phyloP scores from a whole-genome alignment of 30 jellyfish, hydroid and myxozoan species.

The Cassiopea andromeda region DNA sequence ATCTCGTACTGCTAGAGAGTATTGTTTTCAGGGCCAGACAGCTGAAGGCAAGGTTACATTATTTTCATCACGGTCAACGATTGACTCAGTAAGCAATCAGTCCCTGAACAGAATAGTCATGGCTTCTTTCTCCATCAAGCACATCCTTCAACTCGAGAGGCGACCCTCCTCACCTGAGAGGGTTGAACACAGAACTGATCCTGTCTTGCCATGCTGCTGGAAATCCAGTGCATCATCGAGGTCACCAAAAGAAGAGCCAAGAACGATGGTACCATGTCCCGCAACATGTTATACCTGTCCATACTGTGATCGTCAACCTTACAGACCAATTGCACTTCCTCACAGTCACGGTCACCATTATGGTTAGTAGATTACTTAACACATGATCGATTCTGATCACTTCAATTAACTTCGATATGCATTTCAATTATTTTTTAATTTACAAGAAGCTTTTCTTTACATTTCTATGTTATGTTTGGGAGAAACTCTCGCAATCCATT shows the following conservation, averaged over 20 bases:
- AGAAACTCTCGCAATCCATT: no score
- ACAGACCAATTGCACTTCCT: constrained; percentile 34
- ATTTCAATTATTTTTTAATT: no score
- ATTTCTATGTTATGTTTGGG: no score
- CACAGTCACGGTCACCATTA: constrained; percentile 68
- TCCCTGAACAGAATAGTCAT: constrained; percentile 39
- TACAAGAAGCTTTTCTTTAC: no score
- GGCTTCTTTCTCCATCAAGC: constrained; percentile 71
- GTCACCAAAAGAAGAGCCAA: constrained; percentile 63
- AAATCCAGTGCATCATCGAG: constrained; percentile 47
- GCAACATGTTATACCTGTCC: constrained; percentile 71
- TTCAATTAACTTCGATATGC: no score
- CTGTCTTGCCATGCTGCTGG: constrained; percentile 72
- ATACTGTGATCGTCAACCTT: constrained; percentile 63
- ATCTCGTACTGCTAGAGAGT: constrained; percentile 64
- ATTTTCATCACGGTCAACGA: constrained; percentile 33
- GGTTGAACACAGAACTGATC: constrained; percentile 55
- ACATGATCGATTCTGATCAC: neutral
- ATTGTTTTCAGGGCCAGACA: constrained; percentile 74
- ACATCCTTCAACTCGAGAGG: constrained; percentile 66
- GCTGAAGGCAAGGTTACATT: constrained; percentile 74
- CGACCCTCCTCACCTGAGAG: constrained; percentile 68
- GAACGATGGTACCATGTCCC: constrained; percentile 68
- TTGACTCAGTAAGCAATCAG: constrained; percentile 30
- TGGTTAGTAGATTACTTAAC: constrained; percentile 32